Conservation (phyloP, 2,888 invertebrate species). For the Idaea straminata region DNA sequence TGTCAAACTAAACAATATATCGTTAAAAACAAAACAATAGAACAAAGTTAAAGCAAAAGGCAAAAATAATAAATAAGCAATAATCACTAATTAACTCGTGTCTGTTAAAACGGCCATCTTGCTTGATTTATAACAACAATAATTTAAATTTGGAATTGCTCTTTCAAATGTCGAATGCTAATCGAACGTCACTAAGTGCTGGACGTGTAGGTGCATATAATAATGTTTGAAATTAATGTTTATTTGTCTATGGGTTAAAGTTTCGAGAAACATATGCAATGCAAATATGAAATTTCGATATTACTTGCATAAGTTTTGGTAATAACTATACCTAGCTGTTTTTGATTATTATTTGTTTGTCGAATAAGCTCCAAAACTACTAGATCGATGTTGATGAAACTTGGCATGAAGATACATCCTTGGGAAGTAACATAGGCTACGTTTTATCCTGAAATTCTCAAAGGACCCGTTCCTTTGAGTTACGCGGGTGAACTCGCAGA, state of each 20-base stretch:
- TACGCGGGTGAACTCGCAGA: background rate
- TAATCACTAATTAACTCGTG: constrained; percentile 57
- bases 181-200: constrained; percentile 51
- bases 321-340: too few relatives aligned
- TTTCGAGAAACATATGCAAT: too few relatives aligned
- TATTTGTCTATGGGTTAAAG: too few relatives aligned
- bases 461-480: background rate
- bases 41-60: background rate
- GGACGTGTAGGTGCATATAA: too few relatives aligned
- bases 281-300: too few relatives aligned
- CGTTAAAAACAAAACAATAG: background rate
- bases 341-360: too few relatives aligned
- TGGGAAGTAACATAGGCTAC: background rate
- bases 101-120: constrained; percentile 55
- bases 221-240: too few relatives aligned
- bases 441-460: constrained; percentile 2
- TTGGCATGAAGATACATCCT: too few relatives aligned
- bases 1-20: background rate
- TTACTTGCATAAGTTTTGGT: too few relatives aligned
- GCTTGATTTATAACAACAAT: constrained; percentile 53
- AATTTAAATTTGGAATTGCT: constrained; percentile 67
- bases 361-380: too few relatives aligned
- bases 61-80: background rate
- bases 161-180: constrained; percentile 68
- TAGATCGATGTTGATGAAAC: too few relatives aligned